Base-by-base conservation (phyloP, 2,797 vertebrate genomes). In the Bovichtus variegatus region DNA sequence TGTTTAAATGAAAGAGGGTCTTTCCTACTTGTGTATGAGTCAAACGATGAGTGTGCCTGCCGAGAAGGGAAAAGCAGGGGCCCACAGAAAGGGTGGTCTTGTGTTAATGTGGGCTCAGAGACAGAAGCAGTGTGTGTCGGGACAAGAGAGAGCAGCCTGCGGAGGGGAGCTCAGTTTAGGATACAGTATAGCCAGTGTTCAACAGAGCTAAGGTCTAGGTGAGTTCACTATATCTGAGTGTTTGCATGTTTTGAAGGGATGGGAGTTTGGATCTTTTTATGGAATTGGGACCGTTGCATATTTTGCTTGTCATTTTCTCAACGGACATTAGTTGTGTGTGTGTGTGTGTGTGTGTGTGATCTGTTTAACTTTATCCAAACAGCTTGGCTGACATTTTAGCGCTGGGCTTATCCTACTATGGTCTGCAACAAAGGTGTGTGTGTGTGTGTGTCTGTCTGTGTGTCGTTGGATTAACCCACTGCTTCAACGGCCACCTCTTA, bases 21-120 rank as follows among this genome's bases (percentile, higher is more conserved):
- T 88, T 92, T 90, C 76, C 82, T 86, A 40, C 57, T 55, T 76
- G 57, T 55, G 62, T 4, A 34, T 94, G 93, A 93, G 89, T 93
- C 91, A 94, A 93, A 68, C 67, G 72, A 85, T 94, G 93, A 94
- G 86, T 90, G 91, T 87, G 86, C 74, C 78, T 92, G 91, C 87
- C 81, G 89, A 93, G 92, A 89, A 92, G 84, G 79, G 75, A 82
- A 84, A 89, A 79, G 83, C 87, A 88, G 91, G 83, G 91, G 90
- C 91, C 90, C 90, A 70, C 66, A 64, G 88, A 89, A 79, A 92
- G 92, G 92, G 90, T 90, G 90, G 89, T 89, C 90, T 87, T 23
- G 69, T 75, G 87, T 85, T 83, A 67, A 83, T 54, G 78, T 40
- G 74, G 75, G 81, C 81, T 76, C 46, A 9, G 67, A 89, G 73